These are phyloP conservation scores for Thymelicus lineola DNA, from an alignment of 2,888 invertebrate species.

Conservation along the genomic window DNA sequence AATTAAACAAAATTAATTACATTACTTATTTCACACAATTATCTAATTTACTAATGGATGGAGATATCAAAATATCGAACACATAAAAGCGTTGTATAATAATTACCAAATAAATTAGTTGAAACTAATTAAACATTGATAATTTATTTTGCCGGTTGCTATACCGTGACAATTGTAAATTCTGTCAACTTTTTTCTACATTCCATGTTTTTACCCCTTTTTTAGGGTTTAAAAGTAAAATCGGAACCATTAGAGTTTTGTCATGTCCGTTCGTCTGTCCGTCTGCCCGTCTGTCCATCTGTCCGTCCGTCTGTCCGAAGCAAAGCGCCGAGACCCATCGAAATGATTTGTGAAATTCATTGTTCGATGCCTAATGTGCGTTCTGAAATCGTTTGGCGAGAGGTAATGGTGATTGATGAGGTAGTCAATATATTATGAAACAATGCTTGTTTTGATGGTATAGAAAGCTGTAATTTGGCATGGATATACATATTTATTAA, in stretches of 20 bases:
- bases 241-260: too few species aligned
- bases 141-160: not conserved
- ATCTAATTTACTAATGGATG: constrained; percentile 31
- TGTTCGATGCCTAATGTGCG: constrained; percentile 22
- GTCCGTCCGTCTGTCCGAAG: too few species aligned
- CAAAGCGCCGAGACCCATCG: too few species aligned
- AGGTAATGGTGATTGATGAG: constrained; percentile 17
- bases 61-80: constrained; percentile 1
- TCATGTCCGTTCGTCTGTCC: too few species aligned
- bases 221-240: too few species aligned
- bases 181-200: not conserved
- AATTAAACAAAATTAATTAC: constrained; percentile 47
- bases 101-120: not conserved
- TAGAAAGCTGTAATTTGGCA: too few species aligned
- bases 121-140: not conserved
- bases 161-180: not conserved
- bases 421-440: not conserved
- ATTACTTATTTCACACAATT: constrained; percentile 37
- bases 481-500: too few species aligned
- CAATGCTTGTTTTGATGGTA: too few species aligned
- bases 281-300: too few species aligned
- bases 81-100: not conserved
- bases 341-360: constrained; percentile 35
- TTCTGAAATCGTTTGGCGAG: not conserved
- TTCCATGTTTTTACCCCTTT: not conserved